Base-by-base conservation (phyloP, 2,888 invertebrate genomes). In the Epistrophella euchroma region DNA sequence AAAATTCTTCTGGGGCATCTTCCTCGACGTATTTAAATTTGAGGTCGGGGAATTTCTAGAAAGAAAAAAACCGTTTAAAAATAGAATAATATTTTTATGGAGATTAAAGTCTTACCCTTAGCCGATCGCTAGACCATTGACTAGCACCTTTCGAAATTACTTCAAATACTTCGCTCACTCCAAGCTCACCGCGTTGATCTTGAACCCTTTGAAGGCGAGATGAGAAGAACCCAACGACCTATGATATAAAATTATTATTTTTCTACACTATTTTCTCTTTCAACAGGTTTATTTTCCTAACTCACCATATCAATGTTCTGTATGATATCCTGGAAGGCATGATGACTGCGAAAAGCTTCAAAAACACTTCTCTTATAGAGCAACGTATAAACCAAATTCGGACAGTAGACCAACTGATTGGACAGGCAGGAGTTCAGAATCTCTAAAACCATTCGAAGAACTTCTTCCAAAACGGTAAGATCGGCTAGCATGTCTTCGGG, bases 21-120 rank as follows among this genome's bases (percentile, higher is more conserved):
- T 99, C 99, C 93, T 99, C 99, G 0, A 99, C 99, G 91, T 99
- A 99, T 88, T 98, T 98, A 93, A 99, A 99, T 93, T 99, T 99
- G 60, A 99, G 93, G 90, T 99, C 99, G 0, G 99, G 99, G 92
- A 99, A 99, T 96, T 99, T 99, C 97, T 98, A 93, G 2, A 94
- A 92, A 82, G 89, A 81, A 50, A 82, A 55, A 81, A 25, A 3
- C 5, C 13, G 7, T 28, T 7, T 0, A 37, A 15, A 70, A 0
- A 28, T 1, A 4, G 4, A 35, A 13, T 4, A 50, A 22, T 19
- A 22, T 1, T 13, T 19, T 47, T 50, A 35, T 45, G 6, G 0
- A 45, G 9, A 17, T 55, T 10, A 11, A n/a, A 3, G 47, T 22
- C 91, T 90, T 93, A 98, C 98, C 94, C 97, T 96, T 88, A 99